Percentiles rank a stretch among this genome's conserved stretches.
phyloP scores from a whole-genome alignment of 2,113 vertebrate genomes.

The Lipophrys pholis region DNA sequence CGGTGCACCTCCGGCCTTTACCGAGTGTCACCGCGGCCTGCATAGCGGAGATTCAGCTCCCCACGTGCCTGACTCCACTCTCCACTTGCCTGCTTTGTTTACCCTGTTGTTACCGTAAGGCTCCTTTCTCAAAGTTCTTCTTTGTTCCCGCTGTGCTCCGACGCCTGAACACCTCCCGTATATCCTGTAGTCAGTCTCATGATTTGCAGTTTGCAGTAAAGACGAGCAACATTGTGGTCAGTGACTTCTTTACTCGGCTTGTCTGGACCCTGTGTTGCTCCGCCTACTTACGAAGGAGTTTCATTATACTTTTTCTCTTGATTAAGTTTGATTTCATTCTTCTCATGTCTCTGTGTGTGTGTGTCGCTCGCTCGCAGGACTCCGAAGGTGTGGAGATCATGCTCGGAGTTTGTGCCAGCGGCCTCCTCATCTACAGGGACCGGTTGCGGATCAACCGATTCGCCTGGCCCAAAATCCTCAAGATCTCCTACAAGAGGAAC shows the following conservation, averaged over 20 bases:
- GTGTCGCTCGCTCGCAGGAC: constrained; percentile 87
- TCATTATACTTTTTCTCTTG: background rate
- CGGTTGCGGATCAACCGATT: constrained; percentile 96
- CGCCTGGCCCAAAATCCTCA: constrained; percentile 98
- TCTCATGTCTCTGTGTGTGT: background rate
- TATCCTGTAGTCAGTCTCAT: constrained; percentile 19
- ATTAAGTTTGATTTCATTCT: background rate
- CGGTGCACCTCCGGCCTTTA: constrained; percentile 20
- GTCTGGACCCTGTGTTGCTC: background rate
- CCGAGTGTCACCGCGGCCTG: constrained; percentile 40
- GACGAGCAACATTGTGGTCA: background rate
- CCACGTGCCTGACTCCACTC: constrained; percentile 66
- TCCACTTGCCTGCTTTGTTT: constrained; percentile 71
- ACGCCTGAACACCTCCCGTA: constrained; percentile 31
- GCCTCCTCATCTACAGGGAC: constrained; percentile 95
- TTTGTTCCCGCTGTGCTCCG: constrained; percentile 54
- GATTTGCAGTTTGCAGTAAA: background rate
- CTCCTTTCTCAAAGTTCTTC: constrained; percentile 24
- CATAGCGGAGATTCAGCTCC: constrained; percentile 42
- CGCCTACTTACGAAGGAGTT: background rate
- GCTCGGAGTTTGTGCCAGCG: constrained; percentile 96
- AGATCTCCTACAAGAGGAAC: constrained; percentile 99
- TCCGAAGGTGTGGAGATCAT: constrained; percentile 98
- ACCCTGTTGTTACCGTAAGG: constrained; percentile 45
- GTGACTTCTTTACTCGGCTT: constrained; percentile 6